Evolutionary conservation across 2,797 vertebrate genomes (phyloP).

Genomic region (Molothrus aeneus): DNA sequence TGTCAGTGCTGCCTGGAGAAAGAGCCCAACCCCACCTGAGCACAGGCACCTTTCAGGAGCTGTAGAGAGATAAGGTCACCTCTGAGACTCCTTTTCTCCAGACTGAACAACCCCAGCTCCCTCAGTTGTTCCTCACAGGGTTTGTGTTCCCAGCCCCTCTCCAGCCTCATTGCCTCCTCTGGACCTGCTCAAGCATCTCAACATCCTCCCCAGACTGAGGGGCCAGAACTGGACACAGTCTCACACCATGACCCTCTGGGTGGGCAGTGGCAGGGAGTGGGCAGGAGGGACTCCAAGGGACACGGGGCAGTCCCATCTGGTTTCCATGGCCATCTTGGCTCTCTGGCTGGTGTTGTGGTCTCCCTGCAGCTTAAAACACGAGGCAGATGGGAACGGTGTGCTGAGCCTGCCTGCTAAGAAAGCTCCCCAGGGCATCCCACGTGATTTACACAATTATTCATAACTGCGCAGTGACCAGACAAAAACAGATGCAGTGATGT

Average conservation of each 20-base stretch:
- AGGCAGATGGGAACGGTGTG: not conserved
- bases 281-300: not conserved
- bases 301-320: not conserved
- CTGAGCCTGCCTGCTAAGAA: not conserved
- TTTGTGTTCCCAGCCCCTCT: not conserved
- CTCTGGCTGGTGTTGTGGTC: not conserved
- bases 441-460: slow-evolving; percentile 14
- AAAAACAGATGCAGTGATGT: not conserved
- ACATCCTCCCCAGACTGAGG: not conserved
- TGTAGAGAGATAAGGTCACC: too few species aligned
- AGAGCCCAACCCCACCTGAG: too few species aligned
- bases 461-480: slow-evolving; percentile 45
- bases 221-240: not conserved
- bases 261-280: fast-evolving
- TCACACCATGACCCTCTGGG: not conserved
- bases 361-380: not conserved
- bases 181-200: not conserved
- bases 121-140: not conserved
- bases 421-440: slow-evolving; percentile 13
- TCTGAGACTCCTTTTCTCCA: too few species aligned
- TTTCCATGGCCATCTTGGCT: not conserved
- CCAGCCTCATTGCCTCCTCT: not conserved
- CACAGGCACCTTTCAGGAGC: too few species aligned
- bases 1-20: too few species aligned
- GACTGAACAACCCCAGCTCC: too few species aligned